Evolutionary conservation across 2,888 invertebrate genomes (phyloP), one percentile per base, ranked within the genome.

Genomic region (Hermaeophaga mercurialis): DNA sequence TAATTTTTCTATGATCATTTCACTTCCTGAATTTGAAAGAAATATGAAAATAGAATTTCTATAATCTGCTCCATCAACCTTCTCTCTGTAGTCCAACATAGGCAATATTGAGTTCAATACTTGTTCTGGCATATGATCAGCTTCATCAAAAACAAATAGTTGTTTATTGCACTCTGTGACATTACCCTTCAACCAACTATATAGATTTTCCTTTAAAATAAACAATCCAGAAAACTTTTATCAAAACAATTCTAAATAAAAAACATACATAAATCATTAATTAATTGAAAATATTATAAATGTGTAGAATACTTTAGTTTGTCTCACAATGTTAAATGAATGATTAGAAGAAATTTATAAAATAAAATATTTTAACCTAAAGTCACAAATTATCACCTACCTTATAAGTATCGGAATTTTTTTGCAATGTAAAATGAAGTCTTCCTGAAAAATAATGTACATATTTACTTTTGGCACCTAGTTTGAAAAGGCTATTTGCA

Each of bases 71-170:
- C 88, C 88, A 70, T 85, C 84, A 1, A 90, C 80, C 12, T 80
- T 75, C 54, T 84, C 81, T 72, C 92, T 85, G 74, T 92, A 90
- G 76, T 98, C 96, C 8, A 97, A 79, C 76, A 92, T 88, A 0
- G 96, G 93, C 70, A 92, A 90, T 3, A 99, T 82, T 0, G 85
- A 83, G 76, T 96, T 91, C 53, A 98, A 80, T 3, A 96, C 78
- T 1, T 87, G 87, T 1, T 83, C 78, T 1, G 94, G 91, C 85
- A 96, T 93, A 77, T 94, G 92, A 76, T 97, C 94, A 7, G 97
- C 90, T 80, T 99, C 98, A 80, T 99, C 98, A 80, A 99, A 96
- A 63, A 99, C 88, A 73, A 99, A 96, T 47, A 99, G 72, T 0
- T 94, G 89, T 28, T 82, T 81, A 0, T 83, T 81, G 79, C 98